Base-by-base conservation (phyloP, 2,888 invertebrate genomes). In the Lagria hirta region DNA sequence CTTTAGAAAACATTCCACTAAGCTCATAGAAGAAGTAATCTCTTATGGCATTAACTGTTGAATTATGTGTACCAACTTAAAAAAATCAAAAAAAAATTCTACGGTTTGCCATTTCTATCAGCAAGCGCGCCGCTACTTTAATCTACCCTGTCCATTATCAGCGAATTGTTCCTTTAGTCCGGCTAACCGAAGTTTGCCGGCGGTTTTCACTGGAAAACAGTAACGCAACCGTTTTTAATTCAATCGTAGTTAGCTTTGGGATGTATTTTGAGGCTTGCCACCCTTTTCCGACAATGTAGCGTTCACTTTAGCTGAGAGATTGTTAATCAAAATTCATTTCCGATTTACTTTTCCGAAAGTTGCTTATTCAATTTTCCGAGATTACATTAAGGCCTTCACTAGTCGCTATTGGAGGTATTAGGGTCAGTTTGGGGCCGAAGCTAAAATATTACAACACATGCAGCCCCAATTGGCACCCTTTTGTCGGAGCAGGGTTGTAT, bases 281-380 rank as follows among this genome's bases (percentile, higher is more conserved):
- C 34, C 35, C 32, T 21, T 29, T 11, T 21, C 34, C 26, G 33
- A 24, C 33, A 24, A 27, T 14, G 33, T 33, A 33, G 26, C 34
- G 26, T 41, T 41, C 42, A 35, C 28, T 24, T 32, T 38, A 17
- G 32, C 33, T 33, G 30, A 18, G 14, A 22, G 34, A 34, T 37
- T 48, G 48, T 38, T 48, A 43, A 51, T 51, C 51, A 51, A 51
- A 51, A 42, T 37, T 40, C 46, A 41, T 48, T 51, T 51, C 46
- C 51, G 51, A 48, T 51, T 43, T 47, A 50, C 50, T 50, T 43
- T 50, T 50, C 38, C 40, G 33, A 43, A 34, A 32, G 18, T 23
- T 37, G 37, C 43, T 43, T 43, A 43, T 43, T 43, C 43, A 43
- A 43, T 43, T 43, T 43, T 30, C 16, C 35, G 3, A 24, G 35